Percentiles rank a stretch among this genome's conserved stretches.
Evolutionary conservation across 2,113 vertebrate species (phyloP).

Genomic region (Ceuthmochares aereus): DNA sequence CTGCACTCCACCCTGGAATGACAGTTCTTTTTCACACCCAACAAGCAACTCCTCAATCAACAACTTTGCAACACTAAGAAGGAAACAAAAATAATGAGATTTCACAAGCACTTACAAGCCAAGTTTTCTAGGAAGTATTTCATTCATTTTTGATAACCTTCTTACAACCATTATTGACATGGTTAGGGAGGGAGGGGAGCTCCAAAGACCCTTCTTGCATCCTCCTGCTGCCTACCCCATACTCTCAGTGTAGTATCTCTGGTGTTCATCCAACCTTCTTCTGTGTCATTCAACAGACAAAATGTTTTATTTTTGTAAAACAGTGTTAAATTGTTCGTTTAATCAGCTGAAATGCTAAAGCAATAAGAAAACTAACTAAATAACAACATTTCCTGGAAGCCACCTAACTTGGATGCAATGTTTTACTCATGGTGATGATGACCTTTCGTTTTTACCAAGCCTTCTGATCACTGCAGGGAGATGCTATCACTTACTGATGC

Average conservation of each 20-base stretch:
- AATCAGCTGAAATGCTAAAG: neutral
- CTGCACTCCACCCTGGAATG: neutral
- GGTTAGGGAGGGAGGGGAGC: neutral
- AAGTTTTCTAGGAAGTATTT: neutral
- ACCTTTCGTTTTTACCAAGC: neutral
- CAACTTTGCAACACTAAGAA: neutral
- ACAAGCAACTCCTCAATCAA: neutral
- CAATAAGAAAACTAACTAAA: neutral
- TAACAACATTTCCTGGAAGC: neutral
- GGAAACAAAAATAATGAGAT: neutral
- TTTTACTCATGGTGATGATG: neutral
- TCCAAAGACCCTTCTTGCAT: neutral
- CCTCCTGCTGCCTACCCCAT: neutral
- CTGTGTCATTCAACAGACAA: neutral
- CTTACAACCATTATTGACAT: neutral
- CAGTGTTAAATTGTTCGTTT: neutral
- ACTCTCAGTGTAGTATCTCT: neutral
- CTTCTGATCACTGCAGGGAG: neutral
- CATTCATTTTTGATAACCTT: neutral
- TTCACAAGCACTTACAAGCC: neutral
- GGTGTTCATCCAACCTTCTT: neutral
- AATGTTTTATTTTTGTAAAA: neutral
- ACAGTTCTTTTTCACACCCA: neutral
- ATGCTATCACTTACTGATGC: neutral
- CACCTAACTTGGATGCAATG: neutral